Evolutionary conservation across 2,888 invertebrate species (phyloP), one percentile per base, ranked within the genome.

Genomic region (Trachelus stipa): DNA sequence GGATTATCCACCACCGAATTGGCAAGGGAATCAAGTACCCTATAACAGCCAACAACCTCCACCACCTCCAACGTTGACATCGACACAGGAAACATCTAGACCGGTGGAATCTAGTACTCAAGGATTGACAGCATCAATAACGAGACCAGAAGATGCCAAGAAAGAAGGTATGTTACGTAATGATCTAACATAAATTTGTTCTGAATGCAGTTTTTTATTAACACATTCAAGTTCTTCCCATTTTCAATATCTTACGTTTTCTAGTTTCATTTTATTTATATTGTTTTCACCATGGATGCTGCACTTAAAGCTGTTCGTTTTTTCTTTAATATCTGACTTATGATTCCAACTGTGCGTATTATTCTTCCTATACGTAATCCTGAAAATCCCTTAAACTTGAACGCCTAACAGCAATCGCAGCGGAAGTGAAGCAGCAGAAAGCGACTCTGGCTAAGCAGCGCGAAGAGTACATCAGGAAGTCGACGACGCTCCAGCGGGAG

Each of bases 381-480:
- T 81, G 69, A 79, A 80, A 78, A 75, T 78, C 75, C 78, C 78
- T 73, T 75, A 34, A 68, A 76, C 74, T 76, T 76, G 68, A 34
- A 69, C 79, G 81, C 35, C 79, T 87, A 91, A 87, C 92, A 93
- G 96, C 96, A 77, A 95, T 97, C 87, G 96, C 96, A 84, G 95
- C 96, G 83, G 97, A 97, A 92, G 94, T 95, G 90, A 95, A 96
- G 86, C 96, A 96, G 85, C 97, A 97, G 91, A 96, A 96, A 89
- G 96, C 96, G 11, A 96, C 96, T 78, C 91, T 97, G 82, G 94
- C 95, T 34, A 96, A 95, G 86, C 97, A 97, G 88, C 94, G 97
- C 15, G 95, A 96, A 88, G 96, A 96, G 87, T 97, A 97, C 91
- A 94, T 96, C 81, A 95, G 94, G 90, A 96, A 97, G 91, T 94